Conservation (phyloP, 1,140 invertebrate species). For the Kradibia gibbosae region DNA sequence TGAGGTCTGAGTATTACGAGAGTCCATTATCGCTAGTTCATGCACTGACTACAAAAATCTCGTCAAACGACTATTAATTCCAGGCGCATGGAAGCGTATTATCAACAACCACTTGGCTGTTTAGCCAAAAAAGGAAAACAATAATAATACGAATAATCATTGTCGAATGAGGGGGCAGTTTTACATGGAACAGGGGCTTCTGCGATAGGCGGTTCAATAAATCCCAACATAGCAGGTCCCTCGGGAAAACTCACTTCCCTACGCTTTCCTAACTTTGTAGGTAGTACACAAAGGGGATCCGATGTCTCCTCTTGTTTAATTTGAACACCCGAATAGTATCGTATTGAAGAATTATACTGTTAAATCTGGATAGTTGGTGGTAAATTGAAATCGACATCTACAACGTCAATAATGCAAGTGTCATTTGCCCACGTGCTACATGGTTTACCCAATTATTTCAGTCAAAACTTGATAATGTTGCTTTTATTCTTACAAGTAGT, state of each 20-base stretch:
- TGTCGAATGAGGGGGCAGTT: no score
- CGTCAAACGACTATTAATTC: slow-evolving; percentile 68
- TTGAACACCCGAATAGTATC: no score
- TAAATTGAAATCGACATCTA: not conserved
- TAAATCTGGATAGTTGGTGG: slow-evolving; percentile 69
- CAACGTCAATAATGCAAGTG: not conserved
- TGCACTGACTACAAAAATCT: slow-evolving; percentile 65
- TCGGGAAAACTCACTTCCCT: no score
- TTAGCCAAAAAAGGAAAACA: no score
- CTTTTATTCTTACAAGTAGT: not conserved
- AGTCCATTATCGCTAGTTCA: slow-evolving; percentile 56
- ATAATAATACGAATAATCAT: no score
- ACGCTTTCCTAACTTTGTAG: no score
- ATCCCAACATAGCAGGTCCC: no score
- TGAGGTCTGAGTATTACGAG: slow-evolving; percentile 74
- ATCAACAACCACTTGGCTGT: no score
- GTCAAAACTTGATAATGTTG: slow-evolving; percentile 5
- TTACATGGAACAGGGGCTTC: no score
- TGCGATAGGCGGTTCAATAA: no score
- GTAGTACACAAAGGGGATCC: no score
- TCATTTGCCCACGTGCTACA: not conserved
- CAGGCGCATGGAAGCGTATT: slow-evolving; percentile 68
- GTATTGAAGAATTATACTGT: slow-evolving; percentile 68
- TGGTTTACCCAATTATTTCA: not conserved
- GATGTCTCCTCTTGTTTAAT: no score